Evolutionary conservation across 2,888 invertebrate genomes (phyloP).

Genomic region (Clostera curtula): DNA sequence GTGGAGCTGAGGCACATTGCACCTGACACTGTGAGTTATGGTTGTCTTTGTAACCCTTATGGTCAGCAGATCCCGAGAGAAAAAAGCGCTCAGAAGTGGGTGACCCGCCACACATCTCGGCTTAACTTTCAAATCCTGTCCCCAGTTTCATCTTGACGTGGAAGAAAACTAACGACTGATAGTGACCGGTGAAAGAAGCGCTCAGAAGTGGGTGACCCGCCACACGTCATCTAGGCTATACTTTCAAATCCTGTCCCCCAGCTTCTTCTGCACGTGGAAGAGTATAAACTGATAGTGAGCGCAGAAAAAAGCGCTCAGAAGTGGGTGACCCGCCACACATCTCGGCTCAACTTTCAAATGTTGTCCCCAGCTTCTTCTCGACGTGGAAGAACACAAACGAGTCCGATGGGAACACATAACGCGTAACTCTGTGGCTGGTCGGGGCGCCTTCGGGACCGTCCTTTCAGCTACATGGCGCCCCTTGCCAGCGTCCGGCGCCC

Average conservation of each 20-base stretch:
- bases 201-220: too few relatives aligned
- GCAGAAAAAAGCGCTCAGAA: too few relatives aligned
- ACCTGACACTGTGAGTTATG: conserved; percentile 90
- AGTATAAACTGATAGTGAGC: too few relatives aligned
- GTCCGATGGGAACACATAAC: conserved; percentile 89
- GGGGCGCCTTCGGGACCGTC: conserved; percentile 99
- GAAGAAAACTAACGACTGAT: conserved; percentile 85
- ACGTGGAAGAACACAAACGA: conserved; percentile 87
- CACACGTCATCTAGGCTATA: not conserved
- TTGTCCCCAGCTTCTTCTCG: conserved; percentile 81
- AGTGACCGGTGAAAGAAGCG: too few relatives aligned
- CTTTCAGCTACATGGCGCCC: conserved; percentile 83
- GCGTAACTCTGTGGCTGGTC: conserved; percentile 85
- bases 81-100: too few relatives aligned
- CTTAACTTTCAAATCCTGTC: not conserved
- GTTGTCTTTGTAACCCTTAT: too few relatives aligned
- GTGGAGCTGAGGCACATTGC: conserved; percentile 86
- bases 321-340: not conserved
- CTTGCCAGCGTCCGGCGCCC: conserved; percentile 44
- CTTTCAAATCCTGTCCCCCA: conserved; percentile 25
- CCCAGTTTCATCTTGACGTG: conserved; percentile 88
- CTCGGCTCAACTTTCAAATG: not conserved
- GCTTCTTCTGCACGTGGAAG: conserved; percentile 92
- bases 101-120: not conserved
- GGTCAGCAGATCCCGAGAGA: too few relatives aligned